A percentile compares a stretch with the other conserved stretches of the same genome.
Evolutionary conservation across 2,797 vertebrate species (phyloP).

Genomic region (Thunnus albacares): DNA sequence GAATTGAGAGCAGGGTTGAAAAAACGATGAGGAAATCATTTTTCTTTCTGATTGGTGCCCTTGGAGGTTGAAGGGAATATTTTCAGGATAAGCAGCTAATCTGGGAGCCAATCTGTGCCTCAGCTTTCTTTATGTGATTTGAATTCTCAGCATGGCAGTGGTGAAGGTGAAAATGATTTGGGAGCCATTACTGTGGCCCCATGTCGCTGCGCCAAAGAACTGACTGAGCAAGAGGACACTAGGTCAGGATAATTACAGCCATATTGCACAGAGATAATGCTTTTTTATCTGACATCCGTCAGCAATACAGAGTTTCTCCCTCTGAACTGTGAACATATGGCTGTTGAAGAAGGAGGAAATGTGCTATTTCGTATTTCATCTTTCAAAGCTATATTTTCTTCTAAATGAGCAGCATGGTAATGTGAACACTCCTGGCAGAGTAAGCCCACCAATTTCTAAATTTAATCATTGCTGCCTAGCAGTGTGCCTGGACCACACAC

Average conservation of each 20-base stretch:
- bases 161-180: constrained; percentile 76
- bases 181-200: constrained; percentile 64
- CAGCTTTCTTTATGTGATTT: constrained; percentile 63
- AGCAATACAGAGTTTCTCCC: constrained; percentile 49
- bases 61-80: constrained; percentile 53
- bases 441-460: constrained; percentile 58
- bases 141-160: constrained; percentile 68
- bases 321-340: constrained; percentile 49
- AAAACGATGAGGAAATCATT: constrained; percentile 31
- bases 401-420: constrained; percentile 54
- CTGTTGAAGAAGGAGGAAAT: constrained; percentile 25
- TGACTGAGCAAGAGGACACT: constrained; percentile 60
- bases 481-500: constrained; percentile 25
- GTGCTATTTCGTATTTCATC: constrained; percentile 46
- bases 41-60: constrained; percentile 53
- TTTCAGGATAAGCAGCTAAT: constrained; percentile 71
- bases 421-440: constrained; percentile 57
- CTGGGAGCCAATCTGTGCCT: constrained; percentile 61
- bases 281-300: constrained; percentile 46
- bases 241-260: constrained; percentile 71
- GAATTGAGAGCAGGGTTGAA: constrained; percentile 13
- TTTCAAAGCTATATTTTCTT: constrained; percentile 53
- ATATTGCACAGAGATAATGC: constrained; percentile 54
- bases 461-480: constrained; percentile 50
- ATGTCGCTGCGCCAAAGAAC: constrained; percentile 57